Conservation (phyloP, 2,113 vertebrate genomes). For the Corapipo altera region DNA sequence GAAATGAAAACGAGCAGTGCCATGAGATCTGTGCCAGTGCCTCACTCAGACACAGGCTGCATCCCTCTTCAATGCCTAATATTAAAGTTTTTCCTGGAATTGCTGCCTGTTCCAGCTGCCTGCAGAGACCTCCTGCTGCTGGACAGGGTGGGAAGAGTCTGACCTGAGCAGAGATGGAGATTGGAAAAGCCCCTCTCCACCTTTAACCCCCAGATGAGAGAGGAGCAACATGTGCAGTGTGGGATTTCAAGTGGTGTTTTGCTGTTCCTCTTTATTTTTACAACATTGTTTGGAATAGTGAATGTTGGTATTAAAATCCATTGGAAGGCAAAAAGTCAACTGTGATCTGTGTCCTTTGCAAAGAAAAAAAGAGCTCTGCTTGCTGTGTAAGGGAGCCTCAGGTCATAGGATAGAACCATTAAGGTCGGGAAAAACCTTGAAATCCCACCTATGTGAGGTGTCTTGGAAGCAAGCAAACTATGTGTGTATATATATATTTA, state of each 20-base stretch:
- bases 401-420: too few relatives aligned
- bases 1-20: neutral
- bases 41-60: neutral
- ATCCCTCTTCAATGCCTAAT: neutral
- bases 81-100: neutral
- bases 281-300: neutral
- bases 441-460: neutral
- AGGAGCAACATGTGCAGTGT: rapidly evolving
- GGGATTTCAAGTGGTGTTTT: neutral
- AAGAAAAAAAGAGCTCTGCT: neutral
- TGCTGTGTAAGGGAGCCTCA: neutral
- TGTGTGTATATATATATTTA: too few relatives aligned
- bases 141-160: neutral
- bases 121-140: neutral
- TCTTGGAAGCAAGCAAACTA: neutral
- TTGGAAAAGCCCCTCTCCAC: neutral
- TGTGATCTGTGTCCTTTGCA: neutral
- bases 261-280: neutral
- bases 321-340: neutral
- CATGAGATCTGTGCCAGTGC: neutral
- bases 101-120: neutral
- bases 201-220: rapidly evolving
- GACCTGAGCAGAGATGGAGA: neutral
- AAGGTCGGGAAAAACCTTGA: neutral
- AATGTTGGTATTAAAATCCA: neutral